phyloP scores from a whole-genome alignment of 2,113 vertebrate genomes.

The Sitta europaea region DNA sequence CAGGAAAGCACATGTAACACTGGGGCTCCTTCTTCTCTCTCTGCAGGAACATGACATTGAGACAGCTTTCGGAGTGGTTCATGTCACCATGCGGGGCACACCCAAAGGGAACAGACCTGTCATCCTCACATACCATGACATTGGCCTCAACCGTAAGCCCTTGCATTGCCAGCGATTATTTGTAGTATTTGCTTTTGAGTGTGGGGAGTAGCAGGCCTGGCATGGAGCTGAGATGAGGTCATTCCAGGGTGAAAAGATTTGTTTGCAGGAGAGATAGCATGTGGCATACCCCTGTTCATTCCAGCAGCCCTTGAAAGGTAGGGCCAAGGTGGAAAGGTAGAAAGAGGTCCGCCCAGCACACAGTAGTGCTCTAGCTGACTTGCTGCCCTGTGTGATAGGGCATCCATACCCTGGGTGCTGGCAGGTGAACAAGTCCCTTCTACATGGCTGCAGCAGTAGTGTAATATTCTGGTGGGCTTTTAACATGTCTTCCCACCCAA shows the following conservation, averaged over 20 bases:
- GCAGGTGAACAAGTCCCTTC: not conserved
- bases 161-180: not conserved
- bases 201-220: not conserved
- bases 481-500: not conserved
- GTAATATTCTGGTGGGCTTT: not conserved
- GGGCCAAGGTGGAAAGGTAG: not conserved
- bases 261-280: not conserved
- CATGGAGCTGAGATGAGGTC: not conserved
- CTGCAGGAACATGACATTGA: constrained; percentile 93
- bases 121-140: constrained; percentile 95
- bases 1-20: not conserved
- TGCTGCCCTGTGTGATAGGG: not conserved
- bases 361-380: not conserved
- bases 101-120: constrained; percentile 90
- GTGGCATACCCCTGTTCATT: fast-evolving
- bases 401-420: not conserved
- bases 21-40: constrained; percentile 8
- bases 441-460: not conserved
- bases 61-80: constrained; percentile 87
- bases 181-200: not conserved
- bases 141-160: constrained; percentile 94
- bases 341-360: not conserved
- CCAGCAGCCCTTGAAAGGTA: not conserved
- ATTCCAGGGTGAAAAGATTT: not conserved
- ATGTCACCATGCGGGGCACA: constrained; percentile 89